Evolutionary conservation across 2,113 vertebrate genomes (phyloP).

Genomic region (Oxygymnocypris stewartii): DNA sequence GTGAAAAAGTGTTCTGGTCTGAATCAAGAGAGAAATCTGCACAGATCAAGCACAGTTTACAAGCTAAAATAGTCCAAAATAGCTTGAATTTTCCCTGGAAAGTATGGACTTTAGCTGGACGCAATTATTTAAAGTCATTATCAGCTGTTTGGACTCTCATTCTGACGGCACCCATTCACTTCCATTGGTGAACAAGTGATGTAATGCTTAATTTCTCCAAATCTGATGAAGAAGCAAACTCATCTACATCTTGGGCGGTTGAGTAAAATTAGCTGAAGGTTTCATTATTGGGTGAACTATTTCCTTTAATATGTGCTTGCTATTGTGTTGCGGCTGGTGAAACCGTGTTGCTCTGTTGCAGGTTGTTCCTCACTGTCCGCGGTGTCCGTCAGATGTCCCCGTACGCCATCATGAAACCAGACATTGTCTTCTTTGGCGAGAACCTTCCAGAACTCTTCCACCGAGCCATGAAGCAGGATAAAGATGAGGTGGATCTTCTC

Average conservation of each 20-base stretch:
- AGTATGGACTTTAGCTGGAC: too few species aligned
- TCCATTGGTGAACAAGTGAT: not conserved
- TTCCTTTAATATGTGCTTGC: not conserved
- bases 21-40: too few species aligned
- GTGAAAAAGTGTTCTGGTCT: too few species aligned
- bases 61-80: too few species aligned
- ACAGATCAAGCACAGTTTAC: too few species aligned
- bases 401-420: conserved; percentile 98
- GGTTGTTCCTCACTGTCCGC: conserved; percentile 92
- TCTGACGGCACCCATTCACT: not conserved
- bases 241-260: too few species aligned
- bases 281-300: not conserved
- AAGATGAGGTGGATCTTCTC: conserved; percentile 96
- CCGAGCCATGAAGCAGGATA: conserved; percentile 97
- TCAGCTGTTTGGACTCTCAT: too few species aligned
- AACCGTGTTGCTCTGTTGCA: conserved; percentile 56
- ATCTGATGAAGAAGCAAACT: not conserved
- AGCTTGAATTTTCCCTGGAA: too few species aligned
- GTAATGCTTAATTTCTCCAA: not conserved
- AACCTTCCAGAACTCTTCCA: conserved; percentile 98
- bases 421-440: conserved; percentile 98
- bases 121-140: too few species aligned
- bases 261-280: not conserved
- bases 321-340: not conserved
- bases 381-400: conserved; percentile 84